A percentile compares a stretch with the other conserved stretches of the same genome.
phyloP scores from a whole-genome alignment of 1,140 invertebrate genomes.

The Drosophila cardini region DNA sequence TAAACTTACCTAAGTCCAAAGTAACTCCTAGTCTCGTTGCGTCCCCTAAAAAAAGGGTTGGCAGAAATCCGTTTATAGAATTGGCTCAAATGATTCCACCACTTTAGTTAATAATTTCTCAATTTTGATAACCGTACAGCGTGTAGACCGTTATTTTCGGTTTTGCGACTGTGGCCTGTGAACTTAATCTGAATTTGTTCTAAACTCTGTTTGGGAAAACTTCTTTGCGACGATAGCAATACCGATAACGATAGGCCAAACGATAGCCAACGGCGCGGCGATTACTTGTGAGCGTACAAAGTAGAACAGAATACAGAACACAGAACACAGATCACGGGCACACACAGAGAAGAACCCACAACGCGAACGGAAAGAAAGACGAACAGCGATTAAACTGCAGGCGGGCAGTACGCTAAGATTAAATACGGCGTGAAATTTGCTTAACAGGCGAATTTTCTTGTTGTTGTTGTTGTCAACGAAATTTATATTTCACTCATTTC shows the following conservation, averaged over 20 bases:
- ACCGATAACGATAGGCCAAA: conserved; percentile 39
- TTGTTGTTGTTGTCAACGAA: conserved; percentile 67
- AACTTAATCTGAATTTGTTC: conserved; percentile 1
- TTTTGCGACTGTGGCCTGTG: conserved; percentile 26
- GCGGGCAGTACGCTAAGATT: conserved; percentile 76
- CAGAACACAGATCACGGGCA: conserved; percentile 39
- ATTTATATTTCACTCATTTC: conserved; percentile 82
- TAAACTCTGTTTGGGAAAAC: conserved; percentile 11
- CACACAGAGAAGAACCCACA: conserved; percentile 24
- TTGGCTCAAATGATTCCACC: conserved; percentile 8
- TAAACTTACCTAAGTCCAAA: conserved; percentile 39
- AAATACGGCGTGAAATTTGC: conserved; percentile 82
- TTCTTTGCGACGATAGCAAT: conserved; percentile 6
- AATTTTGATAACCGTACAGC: not conserved
- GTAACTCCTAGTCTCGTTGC: conserved; percentile 15
- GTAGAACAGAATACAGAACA: conserved; percentile 25
- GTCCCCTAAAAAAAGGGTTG: conserved; percentile 16
- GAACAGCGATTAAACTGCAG: conserved; percentile 79
- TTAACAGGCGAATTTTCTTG: conserved; percentile 65
- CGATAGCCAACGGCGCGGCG: conserved; percentile 36
- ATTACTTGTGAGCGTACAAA: conserved; percentile 15
- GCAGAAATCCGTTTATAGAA: conserved; percentile 22
- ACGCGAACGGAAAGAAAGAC: conserved; percentile 76
- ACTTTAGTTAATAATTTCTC: conserved; percentile 1
- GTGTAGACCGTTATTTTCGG: not conserved